Percentiles rank a stretch among this genome's conserved stretches.
These are phyloP conservation scores for Drosophila sechellia DNA, from an alignment of 1,140 invertebrate genomes.

Conservation along the genomic window DNA sequence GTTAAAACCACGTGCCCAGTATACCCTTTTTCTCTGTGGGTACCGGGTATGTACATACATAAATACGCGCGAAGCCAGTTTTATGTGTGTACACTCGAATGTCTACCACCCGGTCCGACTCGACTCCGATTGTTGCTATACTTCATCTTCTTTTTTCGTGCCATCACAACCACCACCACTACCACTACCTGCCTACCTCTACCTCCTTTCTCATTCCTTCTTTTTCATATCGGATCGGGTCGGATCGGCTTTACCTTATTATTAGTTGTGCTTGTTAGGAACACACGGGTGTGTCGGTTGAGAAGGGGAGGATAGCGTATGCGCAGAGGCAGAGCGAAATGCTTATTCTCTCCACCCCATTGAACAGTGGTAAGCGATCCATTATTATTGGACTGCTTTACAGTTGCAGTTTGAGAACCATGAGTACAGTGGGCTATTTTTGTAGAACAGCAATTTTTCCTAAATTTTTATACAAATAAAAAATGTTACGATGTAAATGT, in stretches of 20 bases:
- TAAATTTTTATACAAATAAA: too few relatives aligned
- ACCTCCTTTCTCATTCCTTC: constrained; percentile 11
- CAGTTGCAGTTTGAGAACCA: not conserved
- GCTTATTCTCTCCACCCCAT: constrained; percentile 47
- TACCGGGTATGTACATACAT: too few relatives aligned
- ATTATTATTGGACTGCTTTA: constrained; percentile 21
- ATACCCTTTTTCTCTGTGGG: too few relatives aligned
- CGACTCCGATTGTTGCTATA: constrained; percentile 57
- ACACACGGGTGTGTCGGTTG: constrained; percentile 40
- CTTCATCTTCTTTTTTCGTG: constrained; percentile 79
- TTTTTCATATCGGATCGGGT: constrained; percentile 22
- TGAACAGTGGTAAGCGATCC: constrained; percentile 24
- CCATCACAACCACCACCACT: constrained; percentile 55
- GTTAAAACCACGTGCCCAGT: too few relatives aligned
- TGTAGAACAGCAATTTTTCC: not conserved
- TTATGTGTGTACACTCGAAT: constrained; percentile 76
- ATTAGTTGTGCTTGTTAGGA: constrained; percentile 72
- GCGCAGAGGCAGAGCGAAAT: constrained; percentile 50
- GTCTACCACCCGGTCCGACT: constrained; percentile 44
- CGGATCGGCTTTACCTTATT: constrained; percentile 75
- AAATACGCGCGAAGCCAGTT: constrained; percentile 56
- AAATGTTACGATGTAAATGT: too few relatives aligned
- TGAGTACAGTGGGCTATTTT: not conserved
- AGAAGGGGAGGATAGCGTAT: constrained; percentile 21
- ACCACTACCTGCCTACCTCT: constrained; percentile 27